These are phyloP conservation scores for Pseudopleuronectes americanus DNA, from an alignment of 2,797 vertebrate species.

Conservation along the genomic window DNA sequence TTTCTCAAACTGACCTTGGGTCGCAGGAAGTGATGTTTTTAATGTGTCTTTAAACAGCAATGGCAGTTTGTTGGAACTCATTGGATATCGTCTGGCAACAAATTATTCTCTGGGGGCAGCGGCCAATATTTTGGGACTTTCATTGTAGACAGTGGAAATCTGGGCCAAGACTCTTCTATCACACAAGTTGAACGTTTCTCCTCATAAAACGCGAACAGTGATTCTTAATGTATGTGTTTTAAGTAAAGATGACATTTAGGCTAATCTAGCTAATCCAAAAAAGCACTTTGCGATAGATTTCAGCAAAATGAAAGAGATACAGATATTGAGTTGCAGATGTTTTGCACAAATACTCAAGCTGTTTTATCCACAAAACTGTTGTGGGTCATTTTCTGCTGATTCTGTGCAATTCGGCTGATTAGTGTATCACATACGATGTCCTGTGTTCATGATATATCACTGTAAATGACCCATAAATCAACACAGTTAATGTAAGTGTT, in stretches of 20 bases:
- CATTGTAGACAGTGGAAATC: too few relatives aligned
- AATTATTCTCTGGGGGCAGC: too few relatives aligned
- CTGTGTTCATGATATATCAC: not conserved
- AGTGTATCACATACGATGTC: not conserved
- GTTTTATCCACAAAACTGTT: not conserved
- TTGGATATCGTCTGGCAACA: too few relatives aligned
- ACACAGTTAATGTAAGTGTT: not conserved
- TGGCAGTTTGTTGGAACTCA: not conserved
- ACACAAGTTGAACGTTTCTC: too few relatives aligned
- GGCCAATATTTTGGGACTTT: too few relatives aligned
- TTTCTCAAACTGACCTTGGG: not conserved
- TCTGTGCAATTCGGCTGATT: not conserved
- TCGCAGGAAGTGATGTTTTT: not conserved
- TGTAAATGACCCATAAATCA: constrained; percentile 1
- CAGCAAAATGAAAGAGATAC: not conserved
- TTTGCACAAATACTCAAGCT: not conserved
- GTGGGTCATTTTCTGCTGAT: not conserved
- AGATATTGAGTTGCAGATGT: not conserved
- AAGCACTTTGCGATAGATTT: not conserved
- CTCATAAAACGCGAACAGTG: too few relatives aligned
- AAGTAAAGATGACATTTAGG: too few relatives aligned
- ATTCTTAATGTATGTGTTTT: too few relatives aligned
- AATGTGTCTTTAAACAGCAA: not conserved
- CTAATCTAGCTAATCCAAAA: too few relatives aligned
- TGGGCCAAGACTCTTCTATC: too few relatives aligned